Percentiles rank a stretch among this genome's conserved stretches.
Conservation (phyloP, 2,113 vertebrate species). For the Ariopsis seemanni region DNA sequence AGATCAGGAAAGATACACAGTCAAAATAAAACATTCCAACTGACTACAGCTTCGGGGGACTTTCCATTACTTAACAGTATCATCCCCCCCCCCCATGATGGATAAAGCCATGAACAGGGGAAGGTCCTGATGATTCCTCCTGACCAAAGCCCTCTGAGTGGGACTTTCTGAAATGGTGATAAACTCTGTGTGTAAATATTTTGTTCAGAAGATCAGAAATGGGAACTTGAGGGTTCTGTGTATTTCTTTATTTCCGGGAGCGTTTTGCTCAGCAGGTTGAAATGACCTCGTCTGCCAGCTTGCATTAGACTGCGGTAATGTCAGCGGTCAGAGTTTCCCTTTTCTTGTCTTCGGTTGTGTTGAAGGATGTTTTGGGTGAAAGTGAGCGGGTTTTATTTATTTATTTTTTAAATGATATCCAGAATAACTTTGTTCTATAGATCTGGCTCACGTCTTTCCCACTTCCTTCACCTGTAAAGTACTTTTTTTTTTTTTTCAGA, state of each 20-base stretch:
- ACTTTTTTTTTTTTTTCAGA: neutral
- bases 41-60: no score
- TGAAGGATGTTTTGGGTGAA: neutral
- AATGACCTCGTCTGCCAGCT: no score
- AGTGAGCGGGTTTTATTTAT: neutral
- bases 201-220: no score
- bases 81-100: neutral
- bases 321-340: neutral
- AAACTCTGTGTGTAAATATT: neutral
- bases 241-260: neutral
- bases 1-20: no score
- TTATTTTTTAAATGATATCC: no score
- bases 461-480: neutral
- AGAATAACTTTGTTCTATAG: neutral
- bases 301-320: no score
- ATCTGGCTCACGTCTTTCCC: neutral
- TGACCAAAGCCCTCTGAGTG: neutral
- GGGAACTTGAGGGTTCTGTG: neutral
- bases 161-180: neutral
- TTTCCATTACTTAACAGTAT: no score
- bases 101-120: neutral
- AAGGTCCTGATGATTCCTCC: neutral
- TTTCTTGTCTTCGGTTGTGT: neutral
- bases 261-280: neutral
- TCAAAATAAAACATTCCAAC: no score